Conservation (phyloP, 2,888 invertebrate genomes). For the Pegoplata infirma region DNA sequence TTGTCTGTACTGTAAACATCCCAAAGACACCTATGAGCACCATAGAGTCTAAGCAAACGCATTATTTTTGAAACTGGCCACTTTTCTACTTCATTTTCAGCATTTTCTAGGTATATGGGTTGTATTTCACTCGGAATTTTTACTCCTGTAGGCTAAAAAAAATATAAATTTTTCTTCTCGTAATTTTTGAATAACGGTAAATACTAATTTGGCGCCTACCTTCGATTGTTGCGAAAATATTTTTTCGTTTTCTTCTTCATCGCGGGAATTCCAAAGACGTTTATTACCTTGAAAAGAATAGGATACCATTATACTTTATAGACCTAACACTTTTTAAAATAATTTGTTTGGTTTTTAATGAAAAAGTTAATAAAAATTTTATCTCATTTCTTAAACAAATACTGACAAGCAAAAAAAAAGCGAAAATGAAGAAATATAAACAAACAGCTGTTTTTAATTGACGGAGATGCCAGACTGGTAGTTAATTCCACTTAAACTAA, state of each 20-base stretch:
- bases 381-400: slow-evolving; percentile 30
- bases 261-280: slow-evolving; percentile 65
- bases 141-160: slow-evolving; percentile 60
- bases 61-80: slow-evolving; percentile 65
- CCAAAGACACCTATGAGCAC: slow-evolving; percentile 68
- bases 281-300: slow-evolving; percentile 67
- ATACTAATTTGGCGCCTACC: slow-evolving; percentile 30
- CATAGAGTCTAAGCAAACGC: slow-evolving; percentile 66
- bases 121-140: slow-evolving; percentile 60
- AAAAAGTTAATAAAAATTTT: slow-evolving; percentile 19
- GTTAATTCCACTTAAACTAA: too few relatives aligned
- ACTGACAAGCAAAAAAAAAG: neutral
- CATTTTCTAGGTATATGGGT: slow-evolving; percentile 55
- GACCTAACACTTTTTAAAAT: neutral
- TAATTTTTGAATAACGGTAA: too few relatives aligned
- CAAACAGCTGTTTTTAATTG: neutral
- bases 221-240: slow-evolving; percentile 36
- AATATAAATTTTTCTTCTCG: neutral
- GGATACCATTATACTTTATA: slow-evolving; percentile 63
- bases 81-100: slow-evolving; percentile 64
- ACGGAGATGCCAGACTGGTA: too few relatives aligned
- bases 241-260: slow-evolving; percentile 65
- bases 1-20: slow-evolving; percentile 65
- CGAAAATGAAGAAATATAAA: slow-evolving; percentile 1
- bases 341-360: neutral